These are phyloP conservation scores for Philotrypesis tridentata DNA, from an alignment of 1,140 invertebrate species.

Conservation along the genomic window DNA sequence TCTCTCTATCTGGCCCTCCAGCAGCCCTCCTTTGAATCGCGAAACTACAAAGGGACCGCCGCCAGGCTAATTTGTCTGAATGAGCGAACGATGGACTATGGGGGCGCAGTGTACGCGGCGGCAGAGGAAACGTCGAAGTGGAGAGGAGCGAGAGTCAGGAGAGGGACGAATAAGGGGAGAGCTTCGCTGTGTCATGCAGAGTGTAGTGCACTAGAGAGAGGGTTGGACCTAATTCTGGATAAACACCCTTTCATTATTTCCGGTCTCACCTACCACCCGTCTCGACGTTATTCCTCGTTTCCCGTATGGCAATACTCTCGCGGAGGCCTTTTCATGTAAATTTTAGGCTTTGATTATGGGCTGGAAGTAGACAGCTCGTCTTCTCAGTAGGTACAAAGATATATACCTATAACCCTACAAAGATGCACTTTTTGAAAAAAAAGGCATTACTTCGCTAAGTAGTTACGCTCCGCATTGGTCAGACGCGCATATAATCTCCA, in stretches of 20 bases:
- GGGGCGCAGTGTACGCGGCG: conserved; percentile 52
- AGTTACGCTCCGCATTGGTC: no score
- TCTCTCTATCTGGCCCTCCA: background rate
- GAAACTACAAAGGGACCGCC: conserved; percentile 70
- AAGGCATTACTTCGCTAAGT: no score
- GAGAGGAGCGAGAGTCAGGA: background rate
- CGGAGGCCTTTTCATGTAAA: no score
- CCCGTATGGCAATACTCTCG: no score
- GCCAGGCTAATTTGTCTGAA: conserved; percentile 74
- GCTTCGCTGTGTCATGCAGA: background rate
- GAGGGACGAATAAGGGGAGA: background rate
- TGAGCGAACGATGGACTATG: conserved; percentile 69
- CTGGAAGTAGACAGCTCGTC: no score
- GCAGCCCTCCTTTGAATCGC: conserved; percentile 64
- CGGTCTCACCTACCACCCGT: conserved; percentile 45
- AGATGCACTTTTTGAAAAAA: no score
- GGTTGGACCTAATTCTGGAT: conserved; percentile 69
- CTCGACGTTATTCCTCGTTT: background rate
- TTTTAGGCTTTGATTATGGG: no score
- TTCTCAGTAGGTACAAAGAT: no score
- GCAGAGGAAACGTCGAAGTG: conserved; percentile 22
- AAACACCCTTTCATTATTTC: conserved; percentile 72
- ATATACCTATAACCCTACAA: no score
- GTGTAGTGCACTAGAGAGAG: background rate
- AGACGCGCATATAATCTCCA: no score